Base-by-base conservation (phyloP, 2,797 vertebrate species). In the Rachycentron canadum region DNA sequence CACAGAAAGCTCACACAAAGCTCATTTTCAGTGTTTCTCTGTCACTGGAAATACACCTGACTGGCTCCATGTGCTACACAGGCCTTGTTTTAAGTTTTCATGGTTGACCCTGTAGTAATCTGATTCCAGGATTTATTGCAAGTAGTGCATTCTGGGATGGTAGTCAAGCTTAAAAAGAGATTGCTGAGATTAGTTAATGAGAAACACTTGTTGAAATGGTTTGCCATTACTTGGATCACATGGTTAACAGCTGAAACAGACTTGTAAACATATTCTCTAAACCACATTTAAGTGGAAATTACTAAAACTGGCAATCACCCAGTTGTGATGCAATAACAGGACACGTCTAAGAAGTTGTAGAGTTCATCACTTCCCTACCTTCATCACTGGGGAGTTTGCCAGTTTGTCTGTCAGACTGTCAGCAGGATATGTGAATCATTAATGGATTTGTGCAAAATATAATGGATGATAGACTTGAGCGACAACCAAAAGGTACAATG, bases 1-100 rank as follows among this genome's bases (percentile, higher is more conserved):
- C 70, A 83, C 59, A 59, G 59, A 57, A 69, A 34, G 76, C 63
- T 82, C 70, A 83, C 59, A 59, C 9, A 79, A 16, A 11, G 43
- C 52, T 14, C n/a, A 25, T 26, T 47, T 19, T 72, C 47, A 30
- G 36, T 30, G 41, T 16, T 41, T 32, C 32, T 2, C 26, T 30
- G 47, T 50, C 16, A 57, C 16, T 56, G 25, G 19, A 73, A 57
- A 67, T 16, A 32, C 68, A 59, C 34, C 49, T 32, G 57, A 47
- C 32, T 60, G 28, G 7, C 30, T 73, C n/a, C 3, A 17, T 57
- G 41, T 69, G 23, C 32, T 30, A n/a, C 38, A 7, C 14, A 57
- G 28, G 28, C 1, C 28, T 38, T 59, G 25, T 50, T 61, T 26
- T 25, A 21, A 36, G 17, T 70, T 19, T 62, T 23, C 7, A 43